Conservation (phyloP, 2,113 vertebrate species). For the Cryptomyrus ogoouensis region DNA sequence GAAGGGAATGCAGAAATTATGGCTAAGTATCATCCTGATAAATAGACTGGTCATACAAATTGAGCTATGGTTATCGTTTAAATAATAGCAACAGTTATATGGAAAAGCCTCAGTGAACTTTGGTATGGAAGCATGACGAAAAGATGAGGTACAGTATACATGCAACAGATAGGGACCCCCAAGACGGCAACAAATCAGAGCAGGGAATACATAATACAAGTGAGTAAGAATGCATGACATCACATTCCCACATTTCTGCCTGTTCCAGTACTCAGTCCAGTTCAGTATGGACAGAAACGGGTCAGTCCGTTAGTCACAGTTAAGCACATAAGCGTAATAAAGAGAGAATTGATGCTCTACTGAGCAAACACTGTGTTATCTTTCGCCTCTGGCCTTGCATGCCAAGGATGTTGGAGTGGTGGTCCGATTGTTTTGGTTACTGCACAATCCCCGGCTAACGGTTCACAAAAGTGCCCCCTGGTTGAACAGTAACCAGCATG, state of each 20-base stretch:
- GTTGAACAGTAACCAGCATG: neutral
- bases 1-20: neutral
- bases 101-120: neutral
- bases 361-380: neutral
- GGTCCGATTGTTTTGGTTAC: neutral
- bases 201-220: neutral
- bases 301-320: neutral
- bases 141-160: neutral
- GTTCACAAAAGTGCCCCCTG: neutral
- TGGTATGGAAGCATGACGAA: neutral
- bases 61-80: neutral
- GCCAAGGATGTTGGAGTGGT: neutral
- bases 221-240: neutral
- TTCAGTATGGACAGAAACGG: neutral
- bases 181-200: neutral
- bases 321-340: neutral
- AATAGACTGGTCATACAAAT: neutral
- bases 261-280: neutral
- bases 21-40: neutral
- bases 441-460: neutral
- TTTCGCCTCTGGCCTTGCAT: neutral
- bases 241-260: neutral
- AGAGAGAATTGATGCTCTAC: neutral
- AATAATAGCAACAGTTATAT: neutral
- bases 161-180: neutral